phyloP scores from a whole-genome alignment of 2,888 invertebrate genomes.

The Sesamia inferens region DNA sequence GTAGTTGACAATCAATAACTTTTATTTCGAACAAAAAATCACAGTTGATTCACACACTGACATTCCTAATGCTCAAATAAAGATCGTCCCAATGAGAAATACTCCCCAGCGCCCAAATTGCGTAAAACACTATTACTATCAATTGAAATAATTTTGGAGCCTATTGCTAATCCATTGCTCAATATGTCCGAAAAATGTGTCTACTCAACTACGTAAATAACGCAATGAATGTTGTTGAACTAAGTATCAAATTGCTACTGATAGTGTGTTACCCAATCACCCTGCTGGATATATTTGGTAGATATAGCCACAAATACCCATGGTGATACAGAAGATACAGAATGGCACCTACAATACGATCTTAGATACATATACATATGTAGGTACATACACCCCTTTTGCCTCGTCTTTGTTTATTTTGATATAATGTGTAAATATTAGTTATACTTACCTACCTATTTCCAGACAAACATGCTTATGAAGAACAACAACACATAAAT shows the following conservation, averaged over 20 bases:
- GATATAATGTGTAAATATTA: background rate
- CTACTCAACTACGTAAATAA: too few species aligned
- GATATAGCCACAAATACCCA: too few species aligned
- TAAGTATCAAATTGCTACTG: too few species aligned
- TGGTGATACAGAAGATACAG: too few species aligned
- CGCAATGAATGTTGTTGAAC: too few species aligned
- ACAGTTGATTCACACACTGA: background rate
- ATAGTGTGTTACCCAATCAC: too few species aligned
- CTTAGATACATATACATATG: background rate
- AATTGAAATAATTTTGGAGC: too few species aligned
- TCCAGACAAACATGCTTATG: constrained; percentile 19
- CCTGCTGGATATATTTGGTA: too few species aligned
- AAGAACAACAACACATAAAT: background rate
- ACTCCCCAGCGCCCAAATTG: background rate
- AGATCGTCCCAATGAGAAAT: background rate
- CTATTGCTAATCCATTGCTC: too few species aligned
- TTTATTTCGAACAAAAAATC: background rate
- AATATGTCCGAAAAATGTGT: too few species aligned
- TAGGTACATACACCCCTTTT: background rate
- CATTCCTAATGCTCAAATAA: background rate
- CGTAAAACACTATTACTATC: too few species aligned
- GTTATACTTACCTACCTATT: background rate
- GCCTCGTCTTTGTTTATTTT: background rate
- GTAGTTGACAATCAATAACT: background rate
- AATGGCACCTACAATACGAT: background rate